A percentile compares a stretch with the other conserved stretches of the same genome.
phyloP scores from a whole-genome alignment of 1,140 invertebrate species.

The Stegodyphus mimosarum region DNA sequence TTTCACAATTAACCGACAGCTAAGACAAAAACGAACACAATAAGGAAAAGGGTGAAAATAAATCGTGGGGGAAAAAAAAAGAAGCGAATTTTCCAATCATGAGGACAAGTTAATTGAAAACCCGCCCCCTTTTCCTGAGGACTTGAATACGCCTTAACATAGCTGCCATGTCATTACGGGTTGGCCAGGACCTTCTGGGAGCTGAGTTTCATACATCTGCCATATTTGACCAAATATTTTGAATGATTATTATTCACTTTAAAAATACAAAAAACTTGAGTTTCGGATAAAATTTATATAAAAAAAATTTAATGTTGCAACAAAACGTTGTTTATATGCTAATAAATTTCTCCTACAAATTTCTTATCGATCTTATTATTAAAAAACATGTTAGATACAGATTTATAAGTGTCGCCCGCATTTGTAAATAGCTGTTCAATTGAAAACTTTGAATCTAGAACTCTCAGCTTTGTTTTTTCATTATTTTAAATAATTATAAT shows the following conservation, averaged over 20 bases:
- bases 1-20: neutral
- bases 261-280: neutral
- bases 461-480: too few species aligned
- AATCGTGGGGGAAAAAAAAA: slow-evolving; percentile 2
- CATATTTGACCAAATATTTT: slow-evolving; percentile 5
- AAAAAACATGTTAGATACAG: too few species aligned
- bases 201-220: neutral
- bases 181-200: neutral
- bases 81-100: slow-evolving; percentile 47
- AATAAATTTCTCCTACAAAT: too few species aligned
- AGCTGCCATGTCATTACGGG: slow-evolving; percentile 20
- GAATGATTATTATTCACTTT: neutral
- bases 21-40: slow-evolving; percentile 21
- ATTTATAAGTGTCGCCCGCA: too few species aligned
- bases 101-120: slow-evolving; percentile 56
- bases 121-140: slow-evolving; percentile 34
- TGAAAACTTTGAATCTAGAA: too few species aligned
- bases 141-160: slow-evolving; percentile 43
- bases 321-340: too few species aligned
- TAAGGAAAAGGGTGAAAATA: slow-evolving; percentile 24
- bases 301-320: too few species aligned
- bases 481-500: too few species aligned
- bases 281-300: too few species aligned
- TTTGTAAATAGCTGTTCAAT: too few species aligned
- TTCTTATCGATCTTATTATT: too few species aligned